Base-by-base conservation (phyloP, 1,140 invertebrate genomes). In the Drosophila sproati region DNA sequence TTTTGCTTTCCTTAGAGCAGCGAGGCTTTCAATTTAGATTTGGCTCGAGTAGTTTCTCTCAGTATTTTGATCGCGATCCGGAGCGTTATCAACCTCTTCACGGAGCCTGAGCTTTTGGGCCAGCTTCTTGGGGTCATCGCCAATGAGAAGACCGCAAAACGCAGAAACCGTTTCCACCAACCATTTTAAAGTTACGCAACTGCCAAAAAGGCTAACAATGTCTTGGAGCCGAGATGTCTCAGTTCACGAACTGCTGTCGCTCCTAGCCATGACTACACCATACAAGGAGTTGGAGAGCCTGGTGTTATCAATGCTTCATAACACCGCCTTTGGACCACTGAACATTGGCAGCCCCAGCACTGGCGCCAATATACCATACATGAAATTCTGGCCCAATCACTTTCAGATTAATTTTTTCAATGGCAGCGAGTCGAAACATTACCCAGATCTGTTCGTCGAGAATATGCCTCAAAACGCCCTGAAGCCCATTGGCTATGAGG, bases 401-500 rank as follows among this genome's bases (percentile, higher is more conserved):
- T 55, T 67, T 28, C 62, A 77, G 45, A 35, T 67, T 2, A 62
- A 47, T 5, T 59, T 34, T 5, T n/a, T 31, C 8, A 20, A 56
- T 5, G 51, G 43, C 12, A 5, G 10, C 7, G 67, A 71, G 31
- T 5, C 29, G 0, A 20, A 20, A 20, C 20, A 20, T 2, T n/a
- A 0, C 5, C 6, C 37, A 7, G 0, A 5, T 37, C 39, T 10
- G 39, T 41, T 32, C 5, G 35, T 7, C 31, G 8, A 52, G 2
- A 48, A 31, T 5, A 4, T 45, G 7, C 61, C 52, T 2, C 41
- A 67, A 6, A 5, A 20, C 52, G 37, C 41, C 7, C 3, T 61
- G 6, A 60, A 60, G 6, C 74, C 70, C 20, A 77, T 73, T 12
- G 70, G 74, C 43, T 62, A 73, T 56, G 74, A 73, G 62, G 37